Evolutionary conservation across 2,113 vertebrate species (phyloP).

Genomic region (Rhinichthys klamathensis): DNA sequence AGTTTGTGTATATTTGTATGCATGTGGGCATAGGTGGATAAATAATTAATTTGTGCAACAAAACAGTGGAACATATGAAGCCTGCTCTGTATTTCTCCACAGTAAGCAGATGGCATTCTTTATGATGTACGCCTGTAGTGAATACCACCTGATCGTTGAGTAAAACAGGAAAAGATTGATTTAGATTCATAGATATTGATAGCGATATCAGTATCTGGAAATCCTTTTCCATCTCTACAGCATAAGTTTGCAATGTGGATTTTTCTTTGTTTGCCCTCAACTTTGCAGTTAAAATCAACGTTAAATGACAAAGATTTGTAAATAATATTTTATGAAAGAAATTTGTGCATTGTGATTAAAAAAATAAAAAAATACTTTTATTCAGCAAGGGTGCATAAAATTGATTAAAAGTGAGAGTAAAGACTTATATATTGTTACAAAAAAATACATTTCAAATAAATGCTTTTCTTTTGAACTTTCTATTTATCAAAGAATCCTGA

Average conservation of each 20-base stretch:
- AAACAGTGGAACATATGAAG: constrained; percentile 17
- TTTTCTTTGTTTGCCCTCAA: background rate
- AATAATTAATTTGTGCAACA: constrained; percentile 40
- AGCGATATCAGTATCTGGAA: background rate
- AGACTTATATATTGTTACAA: background rate
- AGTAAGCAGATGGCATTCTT: constrained; percentile 21
- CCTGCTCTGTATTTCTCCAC: background rate
- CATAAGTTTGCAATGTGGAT: background rate
- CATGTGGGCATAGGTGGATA: background rate
- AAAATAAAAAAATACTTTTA: background rate
- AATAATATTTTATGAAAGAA: background rate
- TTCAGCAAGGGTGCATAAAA: background rate
- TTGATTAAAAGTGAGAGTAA: background rate
- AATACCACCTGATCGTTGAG: background rate
- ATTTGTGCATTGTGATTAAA: background rate
- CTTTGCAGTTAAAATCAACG: background rate
- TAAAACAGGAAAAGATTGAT: background rate
- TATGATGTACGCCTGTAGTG: background rate
- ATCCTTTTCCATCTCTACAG: background rate
- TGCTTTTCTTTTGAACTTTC: background rate
- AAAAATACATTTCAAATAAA: background rate
- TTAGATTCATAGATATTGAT: background rate
- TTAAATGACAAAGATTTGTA: background rate
- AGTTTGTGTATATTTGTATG: constrained; percentile 29
- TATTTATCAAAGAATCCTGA: background rate